phyloP scores from a whole-genome alignment of 2,888 invertebrate species.

The Capitulum mitella region DNA sequence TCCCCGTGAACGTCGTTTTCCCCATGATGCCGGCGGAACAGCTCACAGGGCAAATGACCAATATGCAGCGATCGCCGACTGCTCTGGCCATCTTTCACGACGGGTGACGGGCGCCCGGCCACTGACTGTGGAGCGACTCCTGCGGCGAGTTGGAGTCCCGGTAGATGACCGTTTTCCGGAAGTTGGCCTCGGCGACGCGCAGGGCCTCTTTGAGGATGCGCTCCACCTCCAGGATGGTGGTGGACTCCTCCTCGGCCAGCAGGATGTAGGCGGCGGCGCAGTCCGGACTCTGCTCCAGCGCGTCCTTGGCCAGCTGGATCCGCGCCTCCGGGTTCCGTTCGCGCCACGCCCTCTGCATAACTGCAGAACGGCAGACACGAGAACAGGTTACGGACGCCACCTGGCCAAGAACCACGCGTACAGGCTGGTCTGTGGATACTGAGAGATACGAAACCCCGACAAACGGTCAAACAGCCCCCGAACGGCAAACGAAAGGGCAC shows the following conservation, averaged over 20 bases:
- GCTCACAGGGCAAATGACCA: too few species aligned
- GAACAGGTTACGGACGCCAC: too few species aligned
- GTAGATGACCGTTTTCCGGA: conserved; percentile 62
- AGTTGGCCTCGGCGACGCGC: conserved; percentile 73
- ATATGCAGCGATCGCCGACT: too few species aligned
- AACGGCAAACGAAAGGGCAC: too few species aligned
- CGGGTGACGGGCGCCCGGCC: too few species aligned
- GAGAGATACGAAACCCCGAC: too few species aligned
- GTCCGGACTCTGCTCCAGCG: conserved; percentile 76
- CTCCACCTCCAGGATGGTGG: conserved; percentile 81
- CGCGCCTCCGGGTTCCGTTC: conserved; percentile 85
- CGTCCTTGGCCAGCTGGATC: conserved; percentile 83
- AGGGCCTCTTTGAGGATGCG: conserved; percentile 73
- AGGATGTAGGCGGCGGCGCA: conserved; percentile 92
- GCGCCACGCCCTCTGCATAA: conserved; percentile 94
- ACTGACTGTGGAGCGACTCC: conserved; percentile 62
- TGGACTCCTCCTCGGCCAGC: conserved; percentile 92
- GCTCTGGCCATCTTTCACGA: too few species aligned
- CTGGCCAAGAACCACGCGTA: too few species aligned
- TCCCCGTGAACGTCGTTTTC: too few species aligned
- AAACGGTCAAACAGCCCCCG: too few species aligned
- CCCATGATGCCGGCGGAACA: too few species aligned
- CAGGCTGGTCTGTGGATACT: background rate
- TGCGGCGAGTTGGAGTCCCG: conserved; percentile 24
- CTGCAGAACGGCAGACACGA: conserved; percentile 43